Percentiles rank a stretch among this genome's conserved stretches.
Conservation (phyloP, 2,888 invertebrate genomes). For the Muscina levida region DNA sequence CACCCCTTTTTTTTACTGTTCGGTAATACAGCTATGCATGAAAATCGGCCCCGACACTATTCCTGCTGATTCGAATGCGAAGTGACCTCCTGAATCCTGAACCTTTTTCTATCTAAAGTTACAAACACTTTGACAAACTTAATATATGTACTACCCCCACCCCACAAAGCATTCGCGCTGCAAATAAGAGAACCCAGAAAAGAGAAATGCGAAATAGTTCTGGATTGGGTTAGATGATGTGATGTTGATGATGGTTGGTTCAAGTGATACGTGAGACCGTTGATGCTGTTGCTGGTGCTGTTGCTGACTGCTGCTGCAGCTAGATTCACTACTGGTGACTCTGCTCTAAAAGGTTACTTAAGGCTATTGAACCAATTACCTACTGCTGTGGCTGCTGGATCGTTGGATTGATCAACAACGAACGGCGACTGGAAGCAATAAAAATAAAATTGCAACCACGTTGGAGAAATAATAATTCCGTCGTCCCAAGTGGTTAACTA, state of each 20-base stretch:
- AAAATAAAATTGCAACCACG: constrained; percentile 17
- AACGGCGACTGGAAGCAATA: constrained; percentile 8
- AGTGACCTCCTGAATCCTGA: too few relatives aligned
- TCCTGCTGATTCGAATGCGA: too few relatives aligned
- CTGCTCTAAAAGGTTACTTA: constrained; percentile 73
- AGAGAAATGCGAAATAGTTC: constrained; percentile 38
- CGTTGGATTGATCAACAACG: constrained; percentile 46
- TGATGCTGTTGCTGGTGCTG: constrained; percentile 42
- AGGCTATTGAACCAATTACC: constrained; percentile 79
- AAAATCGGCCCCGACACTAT: too few relatives aligned
- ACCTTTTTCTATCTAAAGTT: too few relatives aligned
- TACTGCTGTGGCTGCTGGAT: constrained; percentile 72
- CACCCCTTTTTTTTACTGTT: too few relatives aligned
- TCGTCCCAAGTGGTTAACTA: too few relatives aligned
- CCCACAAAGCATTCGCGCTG: too few relatives aligned
- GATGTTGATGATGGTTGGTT: constrained; percentile 13
- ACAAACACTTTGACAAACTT: too few relatives aligned
- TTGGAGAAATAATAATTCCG: neutral
- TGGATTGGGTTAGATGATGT: constrained; percentile 20
- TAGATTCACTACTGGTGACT: constrained; percentile 46
- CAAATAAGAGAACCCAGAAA: neutral
- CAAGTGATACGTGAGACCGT: neutral
- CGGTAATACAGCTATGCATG: too few relatives aligned
- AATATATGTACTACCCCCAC: too few relatives aligned
- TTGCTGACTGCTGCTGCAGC: constrained; percentile 29